Conservation (phyloP, 2,888 invertebrate species). For the Ophion slaviceki region DNA sequence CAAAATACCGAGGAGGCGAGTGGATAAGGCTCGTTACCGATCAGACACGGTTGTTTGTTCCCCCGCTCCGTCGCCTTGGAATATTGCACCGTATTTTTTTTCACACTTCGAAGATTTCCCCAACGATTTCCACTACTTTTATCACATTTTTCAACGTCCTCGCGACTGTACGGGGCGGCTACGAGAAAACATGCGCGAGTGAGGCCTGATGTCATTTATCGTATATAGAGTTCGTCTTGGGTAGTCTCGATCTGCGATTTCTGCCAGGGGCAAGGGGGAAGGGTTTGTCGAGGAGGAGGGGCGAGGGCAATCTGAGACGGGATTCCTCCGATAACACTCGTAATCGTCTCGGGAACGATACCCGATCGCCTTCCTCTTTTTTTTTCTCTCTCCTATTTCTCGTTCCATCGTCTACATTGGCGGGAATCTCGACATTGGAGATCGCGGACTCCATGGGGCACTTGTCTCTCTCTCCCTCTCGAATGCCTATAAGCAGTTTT, state of each 20-base stretch:
- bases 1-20: background rate
- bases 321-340: conserved; percentile 58
- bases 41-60: conserved; percentile 14
- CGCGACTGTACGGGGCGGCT: background rate
- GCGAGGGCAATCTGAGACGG: conserved; percentile 50
- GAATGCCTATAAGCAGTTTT: background rate
- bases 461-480: conserved; percentile 10
- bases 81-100: background rate
- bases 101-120: conserved; percentile 8
- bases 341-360: conserved; percentile 45
- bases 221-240: conserved; percentile 14
- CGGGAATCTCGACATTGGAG: conserved; percentile 46
- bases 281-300: background rate
- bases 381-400: conserved; percentile 6
- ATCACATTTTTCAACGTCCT: background rate
- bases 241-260: conserved; percentile 21
- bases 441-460: conserved; percentile 14
- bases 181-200: background rate
- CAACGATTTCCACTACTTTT: background rate
- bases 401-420: conserved; percentile 34
- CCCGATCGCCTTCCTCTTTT: conserved; percentile 49
- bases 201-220: conserved; percentile 42
- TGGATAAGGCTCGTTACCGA: conserved; percentile 8
- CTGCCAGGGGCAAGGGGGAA: too few relatives aligned
- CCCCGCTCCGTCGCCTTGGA: background rate